Conservation (phyloP, 2,888 invertebrate species). For the Mechanitis messenoides region DNA sequence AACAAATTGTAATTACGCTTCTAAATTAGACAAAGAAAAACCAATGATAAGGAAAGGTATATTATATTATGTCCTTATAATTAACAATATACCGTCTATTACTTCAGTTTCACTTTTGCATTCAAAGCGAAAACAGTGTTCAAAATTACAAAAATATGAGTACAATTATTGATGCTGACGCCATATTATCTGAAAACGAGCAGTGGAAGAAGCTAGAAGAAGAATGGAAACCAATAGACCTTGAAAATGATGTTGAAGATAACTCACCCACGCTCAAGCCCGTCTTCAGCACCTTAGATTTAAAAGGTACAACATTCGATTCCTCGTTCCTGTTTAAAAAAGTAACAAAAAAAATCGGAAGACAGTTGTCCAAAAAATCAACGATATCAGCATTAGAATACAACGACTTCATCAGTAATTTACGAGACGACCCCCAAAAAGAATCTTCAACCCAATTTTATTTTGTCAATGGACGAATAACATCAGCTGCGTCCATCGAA, state of each 20-base stretch:
- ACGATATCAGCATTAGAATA: slow-evolving; percentile 44
- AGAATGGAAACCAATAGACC: slow-evolving; percentile 60
- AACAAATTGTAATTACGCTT: no score
- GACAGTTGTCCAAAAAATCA: slow-evolving; percentile 46
- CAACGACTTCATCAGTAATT: slow-evolving; percentile 52
- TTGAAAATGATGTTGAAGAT: slow-evolving; percentile 56
- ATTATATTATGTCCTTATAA: slow-evolving; percentile 10
- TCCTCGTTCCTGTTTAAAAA: slow-evolving; percentile 59
- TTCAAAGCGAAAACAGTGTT: slow-evolving; percentile 2
- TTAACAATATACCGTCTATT: slow-evolving; percentile 4
- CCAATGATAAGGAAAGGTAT: slow-evolving; percentile 1
- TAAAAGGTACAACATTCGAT: slow-evolving; percentile 57
- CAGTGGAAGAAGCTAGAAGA: slow-evolving; percentile 61
- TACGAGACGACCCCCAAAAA: slow-evolving; percentile 38
- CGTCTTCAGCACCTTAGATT: slow-evolving; percentile 53
- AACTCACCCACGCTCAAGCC: slow-evolving; percentile 36
- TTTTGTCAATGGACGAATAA: slow-evolving; percentile 52
- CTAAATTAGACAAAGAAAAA: no score
- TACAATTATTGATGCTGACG: slow-evolving; percentile 50
- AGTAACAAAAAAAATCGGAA: slow-evolving; percentile 46
- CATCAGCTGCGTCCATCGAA: slow-evolving; percentile 60
- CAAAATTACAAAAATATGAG: slow-evolving; percentile 30
- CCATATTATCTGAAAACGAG: slow-evolving; percentile 56
- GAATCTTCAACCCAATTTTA: slow-evolving; percentile 47
- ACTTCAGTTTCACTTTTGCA: slow-evolving; percentile 17